These are phyloP conservation scores for Pelmatolapia mariae DNA, from an alignment of 2,113 vertebrate genomes.

Conservation along the genomic window DNA sequence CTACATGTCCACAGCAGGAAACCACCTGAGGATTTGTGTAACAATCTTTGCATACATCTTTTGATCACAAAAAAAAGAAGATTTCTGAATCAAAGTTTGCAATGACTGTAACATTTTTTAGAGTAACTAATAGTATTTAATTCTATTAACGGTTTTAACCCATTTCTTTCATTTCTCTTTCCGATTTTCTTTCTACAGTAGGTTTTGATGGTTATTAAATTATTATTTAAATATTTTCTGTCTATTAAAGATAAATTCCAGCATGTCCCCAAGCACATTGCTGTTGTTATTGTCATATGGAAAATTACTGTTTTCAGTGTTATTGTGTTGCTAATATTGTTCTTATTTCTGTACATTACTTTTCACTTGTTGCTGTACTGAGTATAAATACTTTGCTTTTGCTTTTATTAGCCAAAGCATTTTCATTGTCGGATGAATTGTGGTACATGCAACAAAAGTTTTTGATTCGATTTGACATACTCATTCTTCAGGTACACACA, in stretches of 20 bases:
- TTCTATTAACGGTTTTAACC: background rate
- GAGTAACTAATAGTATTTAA: background rate
- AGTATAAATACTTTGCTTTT: background rate
- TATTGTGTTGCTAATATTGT: background rate
- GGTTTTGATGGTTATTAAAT: background rate
- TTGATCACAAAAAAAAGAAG: background rate
- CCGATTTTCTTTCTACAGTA: background rate
- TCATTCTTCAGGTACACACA: background rate
- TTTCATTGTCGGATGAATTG: background rate
- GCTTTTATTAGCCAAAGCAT: background rate
- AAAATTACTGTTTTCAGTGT: background rate
- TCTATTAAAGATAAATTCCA: background rate
- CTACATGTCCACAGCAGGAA: background rate
- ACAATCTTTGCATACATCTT: background rate
- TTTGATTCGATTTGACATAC: background rate
- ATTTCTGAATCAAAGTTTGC: background rate
- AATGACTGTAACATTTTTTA: background rate
- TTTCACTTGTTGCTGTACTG: background rate
- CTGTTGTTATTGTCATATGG: background rate
- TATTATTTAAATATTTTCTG: background rate
- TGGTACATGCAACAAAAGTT: slow-evolving; percentile 37
- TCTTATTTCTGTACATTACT: background rate
- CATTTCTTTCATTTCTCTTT: background rate
- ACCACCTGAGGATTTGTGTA: slow-evolving; percentile 10
- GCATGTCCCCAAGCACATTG: background rate